These are phyloP conservation scores for Calycopis cecrops DNA, from an alignment of 1,140 invertebrate genomes.

Conservation along the genomic window DNA sequence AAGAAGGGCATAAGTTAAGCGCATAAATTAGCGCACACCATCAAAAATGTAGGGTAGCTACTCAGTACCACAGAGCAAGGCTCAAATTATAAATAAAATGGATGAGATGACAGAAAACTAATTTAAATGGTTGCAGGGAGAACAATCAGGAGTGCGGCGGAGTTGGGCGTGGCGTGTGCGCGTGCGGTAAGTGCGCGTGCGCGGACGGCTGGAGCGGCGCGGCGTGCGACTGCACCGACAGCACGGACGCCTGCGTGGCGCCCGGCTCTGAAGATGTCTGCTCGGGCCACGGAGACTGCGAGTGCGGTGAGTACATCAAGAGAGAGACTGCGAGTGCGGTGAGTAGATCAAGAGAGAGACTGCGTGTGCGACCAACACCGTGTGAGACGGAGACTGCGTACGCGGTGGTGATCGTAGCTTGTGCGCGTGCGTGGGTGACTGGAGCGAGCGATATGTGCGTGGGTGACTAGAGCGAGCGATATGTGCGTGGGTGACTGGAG, in stretches of 20 bases:
- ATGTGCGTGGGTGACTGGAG: slow-evolving; percentile 74
- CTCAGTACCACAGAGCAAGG: too few relatives aligned
- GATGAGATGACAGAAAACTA: too few relatives aligned
- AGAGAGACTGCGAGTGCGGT: too few relatives aligned
- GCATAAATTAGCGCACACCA: too few relatives aligned
- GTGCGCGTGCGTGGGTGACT: slow-evolving; percentile 62
- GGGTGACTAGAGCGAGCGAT: slow-evolving; percentile 75
- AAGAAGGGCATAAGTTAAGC: too few relatives aligned
- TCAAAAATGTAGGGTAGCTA: too few relatives aligned
- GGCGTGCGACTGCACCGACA: slow-evolving; percentile 84
- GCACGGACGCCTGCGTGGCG: slow-evolving; percentile 80
- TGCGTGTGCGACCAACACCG: too few relatives aligned
- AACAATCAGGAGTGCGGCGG: slow-evolving; percentile 68
- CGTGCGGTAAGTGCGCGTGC: slow-evolving; percentile 87
- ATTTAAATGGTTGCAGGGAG: slow-evolving; percentile 34
- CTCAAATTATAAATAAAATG: too few relatives aligned
- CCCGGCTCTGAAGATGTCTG: slow-evolving; percentile 77
- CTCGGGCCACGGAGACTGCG: slow-evolving; percentile 79
- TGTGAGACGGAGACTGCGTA: too few relatives aligned
- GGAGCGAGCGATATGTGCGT: slow-evolving; percentile 78
- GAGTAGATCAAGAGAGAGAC: too few relatives aligned
- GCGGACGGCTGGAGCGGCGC: slow-evolving; percentile 83
- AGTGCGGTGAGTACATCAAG: too few relatives aligned
- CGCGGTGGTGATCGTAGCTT: too few relatives aligned
- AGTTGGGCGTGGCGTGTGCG: slow-evolving; percentile 79